Evolutionary conservation across 2,113 vertebrate species (phyloP).

Genomic region (Heptranchias perlo): DNA sequence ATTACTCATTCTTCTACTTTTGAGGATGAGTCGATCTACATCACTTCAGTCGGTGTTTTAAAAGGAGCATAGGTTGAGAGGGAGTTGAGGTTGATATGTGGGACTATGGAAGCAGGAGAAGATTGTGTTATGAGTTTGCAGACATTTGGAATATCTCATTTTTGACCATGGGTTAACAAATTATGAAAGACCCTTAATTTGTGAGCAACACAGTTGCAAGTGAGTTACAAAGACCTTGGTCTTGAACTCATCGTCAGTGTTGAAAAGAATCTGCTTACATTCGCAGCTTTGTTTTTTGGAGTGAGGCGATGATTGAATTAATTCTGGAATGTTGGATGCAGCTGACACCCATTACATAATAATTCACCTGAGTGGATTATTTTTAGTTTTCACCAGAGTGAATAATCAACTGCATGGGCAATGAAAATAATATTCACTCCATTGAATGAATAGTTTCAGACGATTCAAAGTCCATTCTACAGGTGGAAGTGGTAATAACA

Average conservation of each 20-base stretch:
- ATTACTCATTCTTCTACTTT: not conserved
- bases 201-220: not conserved
- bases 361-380: conserved; percentile 1
- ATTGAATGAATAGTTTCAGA: not conserved
- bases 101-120: not conserved
- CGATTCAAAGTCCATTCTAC: not conserved
- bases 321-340: conserved; percentile 19
- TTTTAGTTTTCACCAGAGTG: not conserved
- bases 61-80: not conserved
- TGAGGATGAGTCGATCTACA: not conserved
- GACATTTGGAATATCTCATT: not conserved
- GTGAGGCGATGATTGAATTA: conserved; percentile 28
- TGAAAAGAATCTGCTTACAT: not conserved
- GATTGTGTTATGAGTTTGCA: not conserved
- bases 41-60: not conserved
- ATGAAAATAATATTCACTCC: not conserved
- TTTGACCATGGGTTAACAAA: not conserved
- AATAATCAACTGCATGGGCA: not conserved
- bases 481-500: not conserved
- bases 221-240: not conserved
- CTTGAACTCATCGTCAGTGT: not conserved
- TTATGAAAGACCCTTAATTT: not conserved
- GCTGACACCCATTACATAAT: conserved; percentile 19
- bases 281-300: not conserved
- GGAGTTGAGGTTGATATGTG: not conserved